Conservation (phyloP, 2,888 invertebrate species). For the Lochmaea crataegi region DNA sequence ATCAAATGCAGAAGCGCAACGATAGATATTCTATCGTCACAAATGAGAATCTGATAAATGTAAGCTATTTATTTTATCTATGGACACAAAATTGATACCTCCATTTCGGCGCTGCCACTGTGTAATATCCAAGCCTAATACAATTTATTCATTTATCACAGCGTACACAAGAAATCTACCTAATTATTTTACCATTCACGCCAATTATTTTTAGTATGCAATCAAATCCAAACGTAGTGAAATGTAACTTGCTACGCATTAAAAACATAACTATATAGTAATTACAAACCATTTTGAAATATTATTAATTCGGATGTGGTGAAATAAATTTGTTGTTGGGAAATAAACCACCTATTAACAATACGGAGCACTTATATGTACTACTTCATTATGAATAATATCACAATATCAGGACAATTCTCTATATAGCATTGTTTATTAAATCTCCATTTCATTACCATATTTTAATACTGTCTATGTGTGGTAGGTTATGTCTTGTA, state of each 20-base stretch:
- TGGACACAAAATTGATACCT: too few species aligned
- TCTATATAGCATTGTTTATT: neutral
- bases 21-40: too few species aligned
- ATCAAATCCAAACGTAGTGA: conserved; percentile 3
- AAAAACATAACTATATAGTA: neutral
- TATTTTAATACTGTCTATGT: neutral
- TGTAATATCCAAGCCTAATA: neutral
- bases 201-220: neutral
- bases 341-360: neutral
- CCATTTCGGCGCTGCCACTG: neutral
- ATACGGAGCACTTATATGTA: neutral
- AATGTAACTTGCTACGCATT: conserved; percentile 18
- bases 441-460: neutral
- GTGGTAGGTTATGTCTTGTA: too few species aligned
- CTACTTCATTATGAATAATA: neutral
- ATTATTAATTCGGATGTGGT: conserved; percentile 19
- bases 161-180: neutral
- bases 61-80: too few species aligned
- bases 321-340: conserved; percentile 12
- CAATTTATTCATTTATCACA: neutral
- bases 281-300: conserved; percentile 24
- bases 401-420: conserved; percentile 8
- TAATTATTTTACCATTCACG: conserved; percentile 10
- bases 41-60: too few species aligned
- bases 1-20: too few species aligned